phyloP scores from a whole-genome alignment of 2,113 vertebrate species.

The Seriola quinqueradiata region DNA sequence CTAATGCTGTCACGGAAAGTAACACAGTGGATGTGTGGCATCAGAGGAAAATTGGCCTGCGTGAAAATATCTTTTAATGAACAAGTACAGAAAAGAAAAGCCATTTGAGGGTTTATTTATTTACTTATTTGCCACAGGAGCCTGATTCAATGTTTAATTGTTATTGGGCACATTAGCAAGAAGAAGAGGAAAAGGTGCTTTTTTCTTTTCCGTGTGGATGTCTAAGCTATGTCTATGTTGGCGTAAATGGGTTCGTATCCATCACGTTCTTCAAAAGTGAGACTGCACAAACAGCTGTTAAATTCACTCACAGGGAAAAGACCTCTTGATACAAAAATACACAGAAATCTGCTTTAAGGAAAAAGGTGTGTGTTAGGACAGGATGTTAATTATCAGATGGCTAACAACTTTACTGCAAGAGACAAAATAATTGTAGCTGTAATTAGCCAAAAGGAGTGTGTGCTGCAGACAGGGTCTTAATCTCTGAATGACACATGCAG shows the following conservation, averaged over 20 bases:
- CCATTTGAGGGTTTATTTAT: conserved; percentile 16
- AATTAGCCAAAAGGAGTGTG: neutral
- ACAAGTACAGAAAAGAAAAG: neutral
- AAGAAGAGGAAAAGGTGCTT: neutral
- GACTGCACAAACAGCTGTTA: neutral
- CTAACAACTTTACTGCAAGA: conserved; percentile 4
- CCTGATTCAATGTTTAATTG: conserved; percentile 5
- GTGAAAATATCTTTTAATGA: conserved; percentile 28
- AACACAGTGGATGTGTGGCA: conserved; percentile 15
- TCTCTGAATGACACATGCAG: conserved; percentile 16
- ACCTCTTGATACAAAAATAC: neutral
- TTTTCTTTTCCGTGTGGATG: neutral
- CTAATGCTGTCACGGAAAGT: conserved; percentile 41
- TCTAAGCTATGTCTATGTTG: neutral
- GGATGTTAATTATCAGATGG: conserved; percentile 19
- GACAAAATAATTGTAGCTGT: neutral
- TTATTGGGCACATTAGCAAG: conserved; percentile 10
- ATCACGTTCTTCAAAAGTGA: neutral
- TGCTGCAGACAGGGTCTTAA: neutral
- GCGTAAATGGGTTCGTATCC: neutral
- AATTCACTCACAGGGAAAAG: neutral
- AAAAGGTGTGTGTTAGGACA: conserved; percentile 1
- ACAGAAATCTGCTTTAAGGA: neutral
- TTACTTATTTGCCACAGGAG: neutral
- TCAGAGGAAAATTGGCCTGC: conserved; percentile 5